Evolutionary conservation across 2,888 invertebrate species (phyloP), one percentile per base, ranked within the genome.

Genomic region (Hyppa rectilinea): DNA sequence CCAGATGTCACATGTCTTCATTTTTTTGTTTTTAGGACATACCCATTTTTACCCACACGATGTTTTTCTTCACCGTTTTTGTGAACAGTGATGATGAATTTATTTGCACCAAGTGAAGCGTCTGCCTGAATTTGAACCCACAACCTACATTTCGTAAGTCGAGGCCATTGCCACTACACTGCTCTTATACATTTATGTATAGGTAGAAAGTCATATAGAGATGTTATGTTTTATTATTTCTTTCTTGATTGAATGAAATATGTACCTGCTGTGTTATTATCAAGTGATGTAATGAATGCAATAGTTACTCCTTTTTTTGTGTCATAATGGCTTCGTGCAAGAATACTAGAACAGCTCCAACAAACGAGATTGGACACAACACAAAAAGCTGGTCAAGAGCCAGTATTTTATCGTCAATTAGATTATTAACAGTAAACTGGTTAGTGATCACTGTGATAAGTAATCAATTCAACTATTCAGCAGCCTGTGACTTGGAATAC

Each of bases 351-450:
- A 14, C 34, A 34, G 53, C 53, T 20, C n/a, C 17, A 10, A 52
- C 52, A 53, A 53, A 55, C 55, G 4, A 34, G 55, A 36, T 55
- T 34, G 23, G 23, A 38, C 12, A 5, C 14, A 29, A 12, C 2
- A 62, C 75, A 64, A 71, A 64, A 75, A 64, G 6, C 14, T 20
- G 20, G 6, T 17, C 38, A 75, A 38, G 31, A 52, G 26, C 9
- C n/a, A 7, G 53, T 34, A 40, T 26, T 53, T 53, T 66, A 71
- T 31, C n/a, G 40, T 2, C 17, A 29, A 66, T 75, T 71, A 66
- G n/a, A 66, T 40, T n/a, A 65, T 10, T 45, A 53, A 45, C 52
- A 14, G 34, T 36, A 23, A 63, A 75, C 31, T n/a, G 38, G 43
- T 43, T 29, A 20, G 3, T 31, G n/a, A 50, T 23, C 10, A 23